A percentile compares a stretch with the other conserved stretches of the same genome.
Evolutionary conservation across 2,797 vertebrate genomes (phyloP).

Genomic region (Phaenicophaeus curvirostris): DNA sequence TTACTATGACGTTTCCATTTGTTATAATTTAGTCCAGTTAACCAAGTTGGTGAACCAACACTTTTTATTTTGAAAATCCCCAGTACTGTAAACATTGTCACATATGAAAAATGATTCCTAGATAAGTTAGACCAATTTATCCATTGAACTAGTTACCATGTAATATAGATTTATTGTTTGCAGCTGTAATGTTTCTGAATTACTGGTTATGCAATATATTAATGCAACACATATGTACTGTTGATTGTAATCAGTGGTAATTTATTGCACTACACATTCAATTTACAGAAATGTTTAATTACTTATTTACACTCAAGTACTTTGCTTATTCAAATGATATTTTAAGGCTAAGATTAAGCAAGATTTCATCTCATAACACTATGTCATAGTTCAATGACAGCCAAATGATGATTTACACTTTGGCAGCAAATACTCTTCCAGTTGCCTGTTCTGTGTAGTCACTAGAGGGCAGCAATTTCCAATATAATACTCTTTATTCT

Average conservation of each 20-base stretch:
- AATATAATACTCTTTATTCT: constrained; percentile 5
- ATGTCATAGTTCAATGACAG: not conserved
- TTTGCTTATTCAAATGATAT: not conserved
- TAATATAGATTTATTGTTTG: not conserved
- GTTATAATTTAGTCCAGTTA: not conserved
- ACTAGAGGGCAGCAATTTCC: constrained; percentile 74
- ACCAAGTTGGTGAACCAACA: not conserved
- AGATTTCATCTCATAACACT: not conserved
- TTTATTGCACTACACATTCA: not conserved
- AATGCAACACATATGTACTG: not conserved
- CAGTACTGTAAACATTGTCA: not conserved
- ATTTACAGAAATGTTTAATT: not conserved
- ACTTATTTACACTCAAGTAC: not conserved
- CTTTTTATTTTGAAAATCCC: not conserved
- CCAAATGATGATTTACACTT: not conserved
- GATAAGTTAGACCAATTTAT: not conserved
- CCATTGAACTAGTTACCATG: not conserved
- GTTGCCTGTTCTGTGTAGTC: not conserved
- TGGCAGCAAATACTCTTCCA: not conserved
- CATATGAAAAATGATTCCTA: not conserved
- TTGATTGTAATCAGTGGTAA: not conserved
- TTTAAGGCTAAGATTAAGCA: not conserved
- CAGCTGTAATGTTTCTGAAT: not conserved
- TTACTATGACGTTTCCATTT: not conserved
- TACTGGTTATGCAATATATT: not conserved